Percentiles rank a stretch among this genome's conserved stretches.
phyloP scores from a whole-genome alignment of 2,113 vertebrate genomes.

The Antigone vipio region DNA sequence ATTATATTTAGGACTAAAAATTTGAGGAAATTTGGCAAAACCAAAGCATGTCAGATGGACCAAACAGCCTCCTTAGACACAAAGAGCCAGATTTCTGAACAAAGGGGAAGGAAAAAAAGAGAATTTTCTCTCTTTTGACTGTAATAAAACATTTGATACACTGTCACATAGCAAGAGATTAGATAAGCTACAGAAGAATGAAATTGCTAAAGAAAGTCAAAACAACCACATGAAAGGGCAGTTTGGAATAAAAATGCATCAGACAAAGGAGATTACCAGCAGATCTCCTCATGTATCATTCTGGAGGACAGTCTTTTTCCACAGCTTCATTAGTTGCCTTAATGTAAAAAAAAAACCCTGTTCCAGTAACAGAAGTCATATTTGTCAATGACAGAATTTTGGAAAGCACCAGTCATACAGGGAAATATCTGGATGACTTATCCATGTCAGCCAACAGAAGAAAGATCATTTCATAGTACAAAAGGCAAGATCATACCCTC shows the following conservation, averaged over 20 bases:
- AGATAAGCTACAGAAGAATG: neutral
- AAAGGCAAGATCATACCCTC: neutral
- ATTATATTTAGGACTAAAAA: neutral
- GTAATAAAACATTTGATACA: neutral
- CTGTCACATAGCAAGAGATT: neutral
- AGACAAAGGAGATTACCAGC: neutral
- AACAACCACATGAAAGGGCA: neutral
- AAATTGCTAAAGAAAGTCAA: neutral
- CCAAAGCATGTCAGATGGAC: neutral
- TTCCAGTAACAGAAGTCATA: neutral
- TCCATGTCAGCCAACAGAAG: neutral
- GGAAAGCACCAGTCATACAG: neutral
- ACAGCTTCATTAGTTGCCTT: neutral
- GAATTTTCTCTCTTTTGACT: neutral
- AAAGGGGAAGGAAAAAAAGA: neutral
- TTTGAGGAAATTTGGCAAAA: neutral
- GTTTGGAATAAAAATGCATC: neutral
- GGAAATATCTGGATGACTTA: neutral
- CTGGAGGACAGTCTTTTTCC: neutral
- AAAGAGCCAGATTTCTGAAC: neutral
- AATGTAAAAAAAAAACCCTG: neutral
- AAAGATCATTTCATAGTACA: neutral
- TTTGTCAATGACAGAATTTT: neutral
- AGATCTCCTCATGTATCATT: neutral
- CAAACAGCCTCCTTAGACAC: neutral